Conservation (phyloP, 2,888 invertebrate genomes). For the Chymomyza caudatula region DNA sequence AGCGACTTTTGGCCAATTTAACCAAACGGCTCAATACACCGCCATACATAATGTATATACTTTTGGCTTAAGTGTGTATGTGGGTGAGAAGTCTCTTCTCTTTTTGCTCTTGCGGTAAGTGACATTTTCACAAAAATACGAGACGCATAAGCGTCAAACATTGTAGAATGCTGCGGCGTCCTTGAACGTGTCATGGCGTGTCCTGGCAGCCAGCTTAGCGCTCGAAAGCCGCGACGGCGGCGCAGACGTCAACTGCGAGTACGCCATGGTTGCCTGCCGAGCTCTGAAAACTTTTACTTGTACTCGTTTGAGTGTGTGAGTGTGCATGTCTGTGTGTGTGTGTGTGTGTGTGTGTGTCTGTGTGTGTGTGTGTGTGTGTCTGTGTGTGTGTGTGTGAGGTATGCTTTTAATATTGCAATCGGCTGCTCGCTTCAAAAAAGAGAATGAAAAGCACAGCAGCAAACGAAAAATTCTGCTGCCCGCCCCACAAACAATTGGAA, state of each 20-base stretch:
- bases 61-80: background rate
- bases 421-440: slow-evolving; percentile 34
- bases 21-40: slow-evolving; percentile 36
- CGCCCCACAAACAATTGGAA: slow-evolving; percentile 61
- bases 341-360: background rate
- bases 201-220: slow-evolving; percentile 58
- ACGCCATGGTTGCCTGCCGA: slow-evolving; percentile 58
- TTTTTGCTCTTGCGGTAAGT: background rate
- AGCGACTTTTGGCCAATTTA: slow-evolving; percentile 52
- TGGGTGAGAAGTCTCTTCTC: background rate
- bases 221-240: slow-evolving; percentile 51
- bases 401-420: slow-evolving; percentile 71
- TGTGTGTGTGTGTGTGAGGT: slow-evolving; percentile 15
- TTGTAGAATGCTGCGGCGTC: slow-evolving; percentile 51
- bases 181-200: slow-evolving; percentile 55
- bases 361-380: background rate
- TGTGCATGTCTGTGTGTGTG: background rate
- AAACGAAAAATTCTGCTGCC: slow-evolving; percentile 21
- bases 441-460: slow-evolving; percentile 21
- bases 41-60: slow-evolving; percentile 1
- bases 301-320: background rate
- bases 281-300: slow-evolving; percentile 40
- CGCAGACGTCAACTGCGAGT: slow-evolving; percentile 19
- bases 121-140: slow-evolving; percentile 23
- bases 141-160: slow-evolving; percentile 52